Evolutionary conservation across 2,888 invertebrate species (phyloP).

Genomic region (Oxyteleia sp.): DNA sequence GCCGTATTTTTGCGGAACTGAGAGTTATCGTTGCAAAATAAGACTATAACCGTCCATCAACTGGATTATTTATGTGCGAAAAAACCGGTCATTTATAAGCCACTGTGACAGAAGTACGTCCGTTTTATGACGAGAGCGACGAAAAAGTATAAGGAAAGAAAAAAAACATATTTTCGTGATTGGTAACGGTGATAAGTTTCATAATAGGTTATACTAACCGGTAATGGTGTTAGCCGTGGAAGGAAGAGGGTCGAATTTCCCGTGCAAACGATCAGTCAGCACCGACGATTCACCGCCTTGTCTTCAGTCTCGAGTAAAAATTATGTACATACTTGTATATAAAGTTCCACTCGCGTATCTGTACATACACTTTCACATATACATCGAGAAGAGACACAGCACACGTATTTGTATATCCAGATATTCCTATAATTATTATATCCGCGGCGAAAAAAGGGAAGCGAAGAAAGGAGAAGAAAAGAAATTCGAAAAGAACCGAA

Average conservation of each 20-base stretch:
- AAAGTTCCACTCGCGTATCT: conserved; percentile 75
- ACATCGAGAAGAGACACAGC: conserved; percentile 73
- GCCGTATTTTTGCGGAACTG: not conserved
- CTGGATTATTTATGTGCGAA: conserved; percentile 12
- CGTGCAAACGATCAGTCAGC: conserved; percentile 78
- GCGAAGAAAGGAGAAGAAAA: conserved; percentile 41
- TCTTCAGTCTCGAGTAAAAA: conserved; percentile 79
- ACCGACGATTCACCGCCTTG: conserved; percentile 78
- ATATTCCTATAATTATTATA: conserved; percentile 32
- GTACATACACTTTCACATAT: conserved; percentile 72
- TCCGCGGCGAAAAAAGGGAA: conserved; percentile 27
- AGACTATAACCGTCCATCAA: conserved; percentile 22
- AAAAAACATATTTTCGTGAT: conserved; percentile 29
- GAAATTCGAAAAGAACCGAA: conserved; percentile 38
- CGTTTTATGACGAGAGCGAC: not conserved
- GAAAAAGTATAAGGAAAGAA: too few species aligned
- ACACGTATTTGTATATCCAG: conserved; percentile 50
- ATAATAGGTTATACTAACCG: conserved; percentile 80
- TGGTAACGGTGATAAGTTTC: conserved; percentile 36
- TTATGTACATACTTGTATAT: conserved; percentile 79
- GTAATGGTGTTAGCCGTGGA: conserved; percentile 85
- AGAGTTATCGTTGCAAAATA: conserved; percentile 22
- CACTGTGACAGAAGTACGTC: conserved; percentile 3
- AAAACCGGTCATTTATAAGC: conserved; percentile 15
- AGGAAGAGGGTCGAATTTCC: conserved; percentile 83